A percentile compares a stretch with the other conserved stretches of the same genome.
Conservation (phyloP, 2,888 invertebrate species). For the Drosophila setosimentum region DNA sequence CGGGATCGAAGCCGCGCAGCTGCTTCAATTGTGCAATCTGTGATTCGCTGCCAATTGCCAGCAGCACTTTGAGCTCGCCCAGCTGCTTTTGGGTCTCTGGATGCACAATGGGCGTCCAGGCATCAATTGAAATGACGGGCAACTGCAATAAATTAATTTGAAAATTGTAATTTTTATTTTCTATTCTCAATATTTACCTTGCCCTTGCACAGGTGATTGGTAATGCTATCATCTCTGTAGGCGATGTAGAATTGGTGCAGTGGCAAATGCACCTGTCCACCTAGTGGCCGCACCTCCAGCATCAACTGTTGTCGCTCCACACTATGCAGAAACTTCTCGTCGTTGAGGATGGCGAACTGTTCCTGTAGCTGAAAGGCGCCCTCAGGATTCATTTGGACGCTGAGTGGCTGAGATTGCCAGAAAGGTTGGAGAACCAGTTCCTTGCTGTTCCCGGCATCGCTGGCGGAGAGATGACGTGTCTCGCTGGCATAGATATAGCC, state of each 20-base stretch:
- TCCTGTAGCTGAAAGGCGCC: slow-evolving; percentile 80
- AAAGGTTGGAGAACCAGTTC: slow-evolving; percentile 81
- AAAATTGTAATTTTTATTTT: not conserved
- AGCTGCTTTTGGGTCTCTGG: slow-evolving; percentile 83
- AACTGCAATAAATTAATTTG: slow-evolving; percentile 81
- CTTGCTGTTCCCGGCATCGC: slow-evolving; percentile 45
- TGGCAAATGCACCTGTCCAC: slow-evolving; percentile 86
- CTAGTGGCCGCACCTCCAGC: slow-evolving; percentile 86
- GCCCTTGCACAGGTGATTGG: slow-evolving; percentile 86
- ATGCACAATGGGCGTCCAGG: slow-evolving; percentile 87
- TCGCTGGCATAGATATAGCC: slow-evolving; percentile 82
- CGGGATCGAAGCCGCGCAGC: slow-evolving; percentile 76
- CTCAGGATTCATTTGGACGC: slow-evolving; percentile 51
- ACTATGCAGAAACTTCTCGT: slow-evolving; percentile 86
- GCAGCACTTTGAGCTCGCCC: slow-evolving; percentile 87
- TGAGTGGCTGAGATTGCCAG: slow-evolving; percentile 79
- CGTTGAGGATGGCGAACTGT: slow-evolving; percentile 87
- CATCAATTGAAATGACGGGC: slow-evolving; percentile 88
- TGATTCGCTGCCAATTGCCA: slow-evolving; percentile 87
- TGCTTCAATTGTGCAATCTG: slow-evolving; percentile 87
- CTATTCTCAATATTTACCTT: slow-evolving; percentile 83
- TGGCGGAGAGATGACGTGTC: slow-evolving; percentile 63
- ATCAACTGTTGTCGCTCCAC: slow-evolving; percentile 87
- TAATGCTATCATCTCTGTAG: slow-evolving; percentile 87
- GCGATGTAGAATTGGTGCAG: slow-evolving; percentile 88